Percentiles rank a stretch among this genome's conserved stretches.
phyloP scores from a whole-genome alignment of 2,113 vertebrate genomes.

The Progne subis region DNA sequence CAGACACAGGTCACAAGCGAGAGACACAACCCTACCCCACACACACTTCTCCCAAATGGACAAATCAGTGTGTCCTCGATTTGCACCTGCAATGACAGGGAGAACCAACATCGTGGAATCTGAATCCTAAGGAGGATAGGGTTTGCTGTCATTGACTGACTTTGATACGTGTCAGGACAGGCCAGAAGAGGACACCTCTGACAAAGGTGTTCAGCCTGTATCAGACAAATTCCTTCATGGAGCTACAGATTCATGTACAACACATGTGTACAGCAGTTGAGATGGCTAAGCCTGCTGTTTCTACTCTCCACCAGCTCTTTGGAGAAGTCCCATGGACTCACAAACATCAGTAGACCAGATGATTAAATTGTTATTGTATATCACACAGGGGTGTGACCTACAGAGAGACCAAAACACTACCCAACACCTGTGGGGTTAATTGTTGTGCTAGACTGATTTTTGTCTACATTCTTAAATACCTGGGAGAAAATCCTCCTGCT shows the following conservation, averaged over 20 bases:
- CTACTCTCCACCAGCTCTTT: neutral
- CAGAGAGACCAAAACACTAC: neutral
- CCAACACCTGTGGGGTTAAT: neutral
- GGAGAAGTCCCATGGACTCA: neutral
- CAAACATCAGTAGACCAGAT: neutral
- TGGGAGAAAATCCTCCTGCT: neutral
- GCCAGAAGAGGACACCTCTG: neutral
- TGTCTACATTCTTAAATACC: neutral
- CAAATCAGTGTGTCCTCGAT: neutral
- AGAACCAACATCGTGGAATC: neutral
- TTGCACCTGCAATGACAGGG: neutral
- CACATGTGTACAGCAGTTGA: neutral
- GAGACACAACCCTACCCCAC: neutral
- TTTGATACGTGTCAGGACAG: neutral
- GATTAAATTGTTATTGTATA: neutral
- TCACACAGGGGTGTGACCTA: rapidly evolving
- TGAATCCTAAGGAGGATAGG: neutral
- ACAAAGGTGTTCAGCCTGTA: neutral
- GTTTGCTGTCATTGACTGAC: neutral
- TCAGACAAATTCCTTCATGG: neutral
- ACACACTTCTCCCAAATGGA: neutral
- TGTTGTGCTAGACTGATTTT: neutral
- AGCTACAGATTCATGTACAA: neutral
- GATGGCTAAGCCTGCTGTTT: neutral
- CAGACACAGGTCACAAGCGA: neutral